Percentiles rank a stretch among this genome's conserved stretches.
Evolutionary conservation across 2,113 vertebrate species (phyloP).

Genomic region (Vulpes lagopus): DNA sequence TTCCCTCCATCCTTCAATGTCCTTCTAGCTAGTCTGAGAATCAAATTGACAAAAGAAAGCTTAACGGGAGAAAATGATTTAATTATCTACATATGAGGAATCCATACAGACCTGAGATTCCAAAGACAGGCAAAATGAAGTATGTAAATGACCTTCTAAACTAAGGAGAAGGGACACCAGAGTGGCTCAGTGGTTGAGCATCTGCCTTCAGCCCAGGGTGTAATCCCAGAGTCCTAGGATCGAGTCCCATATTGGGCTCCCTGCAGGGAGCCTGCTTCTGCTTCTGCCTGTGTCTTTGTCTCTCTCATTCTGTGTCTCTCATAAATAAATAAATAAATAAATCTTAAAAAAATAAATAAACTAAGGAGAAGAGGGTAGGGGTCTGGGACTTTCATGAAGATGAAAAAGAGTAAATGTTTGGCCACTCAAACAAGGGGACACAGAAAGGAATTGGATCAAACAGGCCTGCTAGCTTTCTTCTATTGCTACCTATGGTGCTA

Average conservation of each 20-base stretch:
- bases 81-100: not conserved
- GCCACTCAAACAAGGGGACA: not conserved
- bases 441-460: not conserved
- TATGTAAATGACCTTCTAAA: not conserved
- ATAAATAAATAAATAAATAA: too few relatives aligned
- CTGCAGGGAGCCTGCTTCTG: too few relatives aligned
- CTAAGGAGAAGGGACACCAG: not conserved
- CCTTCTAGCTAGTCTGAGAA: not conserved
- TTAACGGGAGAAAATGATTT: not conserved
- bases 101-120: not conserved
- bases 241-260: too few relatives aligned
- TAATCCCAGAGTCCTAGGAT: too few relatives aligned
- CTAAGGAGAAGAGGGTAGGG: not conserved
- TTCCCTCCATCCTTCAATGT: not conserved
- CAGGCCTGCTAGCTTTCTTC: not conserved
- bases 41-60: not conserved
- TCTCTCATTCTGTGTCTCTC: too few relatives aligned
- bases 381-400: not conserved
- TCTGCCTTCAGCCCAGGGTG: too few relatives aligned
- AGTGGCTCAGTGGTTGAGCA: too few relatives aligned
- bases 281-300: too few relatives aligned
- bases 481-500: not conserved
- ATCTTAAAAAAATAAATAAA: too few relatives aligned
- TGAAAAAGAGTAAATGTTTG: not conserved
- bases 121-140: not conserved